Evolutionary conservation across 2,797 vertebrate genomes (phyloP).

Genomic region (Microctenopoma steveboyesi): DNA sequence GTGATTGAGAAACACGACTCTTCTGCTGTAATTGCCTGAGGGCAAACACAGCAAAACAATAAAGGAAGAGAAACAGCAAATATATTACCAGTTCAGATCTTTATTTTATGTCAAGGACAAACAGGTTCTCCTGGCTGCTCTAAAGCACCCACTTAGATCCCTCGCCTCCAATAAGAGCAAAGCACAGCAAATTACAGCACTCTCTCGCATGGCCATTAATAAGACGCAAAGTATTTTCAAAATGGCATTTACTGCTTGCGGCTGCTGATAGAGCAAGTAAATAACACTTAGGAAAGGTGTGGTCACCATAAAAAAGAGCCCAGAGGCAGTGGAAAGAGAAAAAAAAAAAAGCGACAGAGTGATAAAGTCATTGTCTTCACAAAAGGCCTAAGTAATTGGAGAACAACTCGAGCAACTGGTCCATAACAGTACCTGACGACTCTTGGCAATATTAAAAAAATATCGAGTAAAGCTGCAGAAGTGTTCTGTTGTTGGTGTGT

Average conservation of each 20-base stretch:
- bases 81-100: slow-evolving; percentile 79
- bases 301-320: slow-evolving; percentile 47
- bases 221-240: slow-evolving; percentile 72
- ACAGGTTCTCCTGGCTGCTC: slow-evolving; percentile 69
- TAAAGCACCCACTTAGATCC: slow-evolving; percentile 76
- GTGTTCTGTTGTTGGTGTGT: slow-evolving; percentile 6
- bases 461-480: slow-evolving; percentile 20
- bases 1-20: slow-evolving; percentile 81
- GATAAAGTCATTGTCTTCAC: slow-evolving; percentile 58
- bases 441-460: slow-evolving; percentile 52
- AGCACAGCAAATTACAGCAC: slow-evolving; percentile 73
- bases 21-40: slow-evolving; percentile 79
- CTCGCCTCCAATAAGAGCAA: slow-evolving; percentile 67
- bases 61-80: slow-evolving; percentile 77
- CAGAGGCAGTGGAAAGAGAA: slow-evolving; percentile 23
- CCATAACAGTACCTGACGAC: slow-evolving; percentile 26
- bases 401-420: slow-evolving; percentile 45
- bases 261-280: slow-evolving; percentile 67
- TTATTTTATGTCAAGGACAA: slow-evolving; percentile 84
- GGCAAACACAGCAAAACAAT: slow-evolving; percentile 78
- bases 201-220: slow-evolving; percentile 66
- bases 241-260: slow-evolving; percentile 74
- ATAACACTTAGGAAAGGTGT: slow-evolving; percentile 69
- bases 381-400: slow-evolving; percentile 42
- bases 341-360: slow-evolving; percentile 40